Base-by-base conservation (phyloP, 2,888 invertebrate genomes). In the Ochropleura leucogaster region DNA sequence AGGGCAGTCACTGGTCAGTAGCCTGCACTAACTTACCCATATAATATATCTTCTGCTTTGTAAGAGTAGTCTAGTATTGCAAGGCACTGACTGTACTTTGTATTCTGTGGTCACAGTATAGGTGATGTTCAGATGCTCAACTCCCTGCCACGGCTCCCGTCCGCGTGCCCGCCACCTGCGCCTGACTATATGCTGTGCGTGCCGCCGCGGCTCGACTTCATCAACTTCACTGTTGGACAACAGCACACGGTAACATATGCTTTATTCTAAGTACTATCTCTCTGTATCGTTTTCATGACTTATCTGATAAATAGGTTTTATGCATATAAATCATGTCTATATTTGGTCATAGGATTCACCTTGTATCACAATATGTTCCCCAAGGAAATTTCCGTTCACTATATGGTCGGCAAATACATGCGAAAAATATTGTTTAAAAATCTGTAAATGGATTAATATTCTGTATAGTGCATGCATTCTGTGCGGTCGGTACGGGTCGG, bases 161-260 rank as follows among this genome's bases (percentile, higher is more conserved):
- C 85, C 14, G 70, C 78, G 0, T 0, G 20, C 3, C 12, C 71
- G 2, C 78, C 77, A 0, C 81, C 84, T 0, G 77, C 63, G 9
- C 89, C 89, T 0, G 88, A 91, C 62, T 87, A 87, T 87, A 81
- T 95, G 42, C 40, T 93, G n/a, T 94, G 95, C 84, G 87, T 94
- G 44, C 95, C 95, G 9, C 84, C 92, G 3, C 84, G 89, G 49
- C 83, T 95, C 4, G 87, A 92, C 40, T 95, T 95, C 76, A 76
- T 95, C 70, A 95, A 95, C 87, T 95, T 94, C 78, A 89, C 88
- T 4, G 74, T 94, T 18, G 95, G 95, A 57, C 82, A 90, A 3
- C 64, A 89, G 18, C 86, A 95, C 68, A 90, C 92, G 85, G 95
- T 95, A 75, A 86, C 20, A 18, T 20, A 9, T 5, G 68, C 30